A percentile compares a stretch with the other conserved stretches of the same genome.
phyloP scores from a whole-genome alignment of 2,113 vertebrate species.

The Zapornia atra region DNA sequence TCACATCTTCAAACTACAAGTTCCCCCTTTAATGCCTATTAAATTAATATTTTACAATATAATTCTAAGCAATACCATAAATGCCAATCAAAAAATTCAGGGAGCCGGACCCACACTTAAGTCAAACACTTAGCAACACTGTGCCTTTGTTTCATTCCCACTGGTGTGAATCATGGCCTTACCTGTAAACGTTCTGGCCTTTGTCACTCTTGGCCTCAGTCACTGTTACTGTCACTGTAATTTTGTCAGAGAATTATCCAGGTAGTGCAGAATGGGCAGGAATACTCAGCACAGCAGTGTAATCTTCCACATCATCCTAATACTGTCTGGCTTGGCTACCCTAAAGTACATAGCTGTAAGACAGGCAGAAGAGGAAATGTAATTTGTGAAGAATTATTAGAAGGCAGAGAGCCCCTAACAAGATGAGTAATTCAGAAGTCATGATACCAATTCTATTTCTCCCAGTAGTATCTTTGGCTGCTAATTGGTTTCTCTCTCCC shows the following conservation, averaged over 20 bases:
- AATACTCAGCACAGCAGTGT: constrained; percentile 7
- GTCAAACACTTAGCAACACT: neutral
- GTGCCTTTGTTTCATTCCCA: constrained; percentile 21
- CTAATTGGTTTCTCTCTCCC: neutral
- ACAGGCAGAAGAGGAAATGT: constrained; percentile 21
- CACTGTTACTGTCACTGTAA: neutral
- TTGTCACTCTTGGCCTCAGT: constrained; percentile 46
- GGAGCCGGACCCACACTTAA: neutral
- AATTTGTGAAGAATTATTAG: constrained; percentile 27
- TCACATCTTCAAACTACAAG: neutral
- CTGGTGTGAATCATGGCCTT: neutral
- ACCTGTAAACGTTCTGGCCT: constrained; percentile 53
- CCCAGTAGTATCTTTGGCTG: neutral
- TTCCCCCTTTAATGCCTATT: neutral
- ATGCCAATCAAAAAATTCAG: constrained; percentile 10
- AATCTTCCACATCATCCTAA: constrained; percentile 20
- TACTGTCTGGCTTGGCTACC: constrained; percentile 12
- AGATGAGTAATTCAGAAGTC: neutral
- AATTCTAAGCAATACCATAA: neutral
- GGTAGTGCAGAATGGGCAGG: constrained; percentile 11
- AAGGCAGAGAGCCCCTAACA: constrained; percentile 33
- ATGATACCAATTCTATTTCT: neutral
- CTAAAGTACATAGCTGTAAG: neutral
- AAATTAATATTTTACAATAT: neutral
- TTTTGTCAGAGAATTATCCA: constrained; percentile 51